Percentiles rank a stretch among this genome's conserved stretches.
Evolutionary conservation across 2,113 vertebrate species (phyloP).

Genomic region (Hippolais icterina): DNA sequence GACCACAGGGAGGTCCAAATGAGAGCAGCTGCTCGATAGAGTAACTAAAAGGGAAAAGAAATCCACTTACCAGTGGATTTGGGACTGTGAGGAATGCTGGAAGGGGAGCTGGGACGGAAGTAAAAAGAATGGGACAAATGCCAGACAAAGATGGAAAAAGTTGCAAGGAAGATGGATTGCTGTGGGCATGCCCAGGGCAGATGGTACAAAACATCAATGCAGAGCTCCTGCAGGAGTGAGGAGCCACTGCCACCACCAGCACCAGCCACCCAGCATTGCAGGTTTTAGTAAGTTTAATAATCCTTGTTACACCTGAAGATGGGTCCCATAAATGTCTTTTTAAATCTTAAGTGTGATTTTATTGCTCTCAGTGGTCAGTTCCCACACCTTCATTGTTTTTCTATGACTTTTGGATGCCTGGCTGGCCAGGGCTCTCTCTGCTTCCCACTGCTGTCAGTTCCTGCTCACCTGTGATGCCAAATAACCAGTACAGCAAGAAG

Average conservation of each 20-base stretch:
- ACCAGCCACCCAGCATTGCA: not conserved
- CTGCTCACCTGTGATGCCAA: not conserved
- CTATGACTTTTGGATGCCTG: not conserved
- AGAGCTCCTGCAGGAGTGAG: not conserved
- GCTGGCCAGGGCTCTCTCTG: not conserved
- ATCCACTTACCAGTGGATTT: not conserved
- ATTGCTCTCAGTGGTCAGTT: not conserved
- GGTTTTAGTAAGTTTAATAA: not conserved
- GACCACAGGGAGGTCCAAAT: not conserved
- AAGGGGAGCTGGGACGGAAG: not conserved
- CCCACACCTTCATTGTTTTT: not conserved
- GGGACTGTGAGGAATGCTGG: not conserved
- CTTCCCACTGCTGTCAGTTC: not conserved
- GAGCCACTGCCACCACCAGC: not conserved
- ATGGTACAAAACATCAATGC: not conserved
- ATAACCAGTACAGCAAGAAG: not conserved
- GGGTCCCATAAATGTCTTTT: not conserved
- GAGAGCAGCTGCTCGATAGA: not conserved
- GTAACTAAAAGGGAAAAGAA: not conserved
- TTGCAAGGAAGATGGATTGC: not conserved
- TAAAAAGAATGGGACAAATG: not conserved
- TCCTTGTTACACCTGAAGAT: not conserved
- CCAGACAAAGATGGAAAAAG: not conserved
- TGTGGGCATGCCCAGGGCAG: not conserved
- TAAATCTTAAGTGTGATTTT: not conserved